A percentile compares a stretch with the other conserved stretches of the same genome.
Conservation (phyloP, 2,888 invertebrate species). For the Monochamus alternatus region DNA sequence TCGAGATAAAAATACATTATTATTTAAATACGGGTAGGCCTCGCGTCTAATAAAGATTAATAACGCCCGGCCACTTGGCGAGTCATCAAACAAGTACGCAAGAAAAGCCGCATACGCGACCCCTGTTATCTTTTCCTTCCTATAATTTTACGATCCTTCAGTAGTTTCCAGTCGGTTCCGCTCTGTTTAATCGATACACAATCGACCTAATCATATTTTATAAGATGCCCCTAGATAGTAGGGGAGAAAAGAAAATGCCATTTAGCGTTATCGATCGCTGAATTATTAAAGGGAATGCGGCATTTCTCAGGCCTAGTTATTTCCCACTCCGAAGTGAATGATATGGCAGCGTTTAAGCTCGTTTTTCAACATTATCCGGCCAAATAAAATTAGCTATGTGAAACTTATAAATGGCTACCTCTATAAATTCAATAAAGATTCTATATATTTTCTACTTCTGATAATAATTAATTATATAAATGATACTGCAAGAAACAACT, state of each 20-base stretch:
- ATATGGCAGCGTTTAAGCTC: too few species aligned
- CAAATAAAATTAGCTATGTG: too few species aligned
- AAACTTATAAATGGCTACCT: too few species aligned
- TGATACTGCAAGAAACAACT: too few species aligned
- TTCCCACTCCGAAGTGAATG: constrained; percentile 1
- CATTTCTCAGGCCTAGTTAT: constrained; percentile 13
- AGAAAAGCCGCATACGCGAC: constrained; percentile 20
- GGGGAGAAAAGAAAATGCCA: constrained; percentile 34
- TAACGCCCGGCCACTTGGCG: constrained; percentile 29
- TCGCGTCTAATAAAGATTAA: constrained; percentile 46
- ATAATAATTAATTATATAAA: too few species aligned
- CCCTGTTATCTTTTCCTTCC: constrained; percentile 28
- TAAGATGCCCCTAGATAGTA: constrained; percentile 31
- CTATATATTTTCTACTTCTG: too few species aligned
- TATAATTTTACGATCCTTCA: constrained; percentile 34
- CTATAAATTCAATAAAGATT: too few species aligned
- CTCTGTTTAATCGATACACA: constrained; percentile 38
- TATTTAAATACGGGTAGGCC: constrained; percentile 49
- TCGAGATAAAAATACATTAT: constrained; percentile 36
- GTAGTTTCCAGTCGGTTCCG: constrained; percentile 31
- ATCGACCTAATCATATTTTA: constrained; percentile 39
- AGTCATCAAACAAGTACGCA: constrained; percentile 23
- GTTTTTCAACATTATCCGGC: too few species aligned
- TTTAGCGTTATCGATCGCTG: constrained; percentile 25
- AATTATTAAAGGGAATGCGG: constrained; percentile 23